phyloP scores from a whole-genome alignment of 2,888 invertebrate species.

The Acanthococcus lagerstroemiae region DNA sequence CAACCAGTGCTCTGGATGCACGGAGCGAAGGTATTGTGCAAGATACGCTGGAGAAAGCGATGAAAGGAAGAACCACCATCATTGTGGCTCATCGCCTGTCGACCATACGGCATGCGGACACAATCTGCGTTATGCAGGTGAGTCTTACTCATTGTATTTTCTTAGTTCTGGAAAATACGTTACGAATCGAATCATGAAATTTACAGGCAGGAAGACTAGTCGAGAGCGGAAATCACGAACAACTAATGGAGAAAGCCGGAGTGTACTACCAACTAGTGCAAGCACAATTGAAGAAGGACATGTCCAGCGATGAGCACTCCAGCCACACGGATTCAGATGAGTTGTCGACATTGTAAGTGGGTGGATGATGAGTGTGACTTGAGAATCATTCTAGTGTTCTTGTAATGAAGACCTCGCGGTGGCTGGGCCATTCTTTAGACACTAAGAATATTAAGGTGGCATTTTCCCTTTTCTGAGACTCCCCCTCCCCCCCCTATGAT shows the following conservation, averaged over 20 bases:
- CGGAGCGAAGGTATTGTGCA: constrained; percentile 79
- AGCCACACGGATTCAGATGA: no score
- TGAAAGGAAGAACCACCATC: constrained; percentile 42
- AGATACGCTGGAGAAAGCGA: constrained; percentile 58
- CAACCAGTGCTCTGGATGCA: constrained; percentile 79
- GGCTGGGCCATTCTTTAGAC: no score
- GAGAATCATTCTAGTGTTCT: no score
- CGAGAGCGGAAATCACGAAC: constrained; percentile 66
- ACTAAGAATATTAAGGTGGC: no score
- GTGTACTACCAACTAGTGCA: constrained; percentile 59
- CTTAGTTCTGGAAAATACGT: background rate
- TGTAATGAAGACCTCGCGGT: no score
- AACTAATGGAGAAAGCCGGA: constrained; percentile 53
- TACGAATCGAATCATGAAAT: no score
- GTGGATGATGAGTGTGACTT: no score
- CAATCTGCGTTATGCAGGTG: constrained; percentile 71
- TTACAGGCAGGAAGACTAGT: constrained; percentile 59
- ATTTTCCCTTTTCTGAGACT: no score
- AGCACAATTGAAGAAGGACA: constrained; percentile 49
- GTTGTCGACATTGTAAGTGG: no score
- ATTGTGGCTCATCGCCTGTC: constrained; percentile 44
- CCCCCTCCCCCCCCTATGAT: no score
- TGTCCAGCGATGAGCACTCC: no score
- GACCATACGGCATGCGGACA: constrained; percentile 43
- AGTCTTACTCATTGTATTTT: background rate